These are phyloP conservation scores for Epirrhoe tristata DNA, from an alignment of 2,888 invertebrate species.

Conservation along the genomic window DNA sequence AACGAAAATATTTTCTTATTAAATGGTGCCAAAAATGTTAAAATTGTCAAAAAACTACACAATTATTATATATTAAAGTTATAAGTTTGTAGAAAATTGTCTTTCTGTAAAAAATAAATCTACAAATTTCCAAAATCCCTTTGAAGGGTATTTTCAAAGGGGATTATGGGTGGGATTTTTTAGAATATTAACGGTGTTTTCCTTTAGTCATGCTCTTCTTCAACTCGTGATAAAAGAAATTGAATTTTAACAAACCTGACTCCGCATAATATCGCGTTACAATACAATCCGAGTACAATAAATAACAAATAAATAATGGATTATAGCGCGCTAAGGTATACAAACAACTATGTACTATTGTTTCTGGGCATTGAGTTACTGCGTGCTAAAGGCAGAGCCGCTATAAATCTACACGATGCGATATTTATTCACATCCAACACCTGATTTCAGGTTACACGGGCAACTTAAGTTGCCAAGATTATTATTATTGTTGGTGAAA, in stretches of 20 bases:
- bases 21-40: too few relatives aligned
- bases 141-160: too few relatives aligned
- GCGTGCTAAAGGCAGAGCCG: conserved; percentile 49
- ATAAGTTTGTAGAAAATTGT: too few relatives aligned
- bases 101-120: too few relatives aligned
- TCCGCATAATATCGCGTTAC: neutral
- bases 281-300: neutral
- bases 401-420: conserved; percentile 65
- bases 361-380: conserved; percentile 44
- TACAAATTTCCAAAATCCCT: too few relatives aligned
- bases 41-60: too few relatives aligned
- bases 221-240: too few relatives aligned
- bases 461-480: neutral
- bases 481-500: neutral
- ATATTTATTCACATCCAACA: conserved; percentile 69
- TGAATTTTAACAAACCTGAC: neutral
- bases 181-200: too few relatives aligned
- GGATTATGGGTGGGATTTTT: too few relatives aligned
- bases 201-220: too few relatives aligned
- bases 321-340: neutral
- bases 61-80: too few relatives aligned
- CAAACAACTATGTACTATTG: neutral
- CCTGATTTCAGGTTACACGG: conserved; percentile 57
- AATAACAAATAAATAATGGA: neutral
- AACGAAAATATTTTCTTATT: neutral